Conservation (phyloP, 2,797 vertebrate genomes). For the Pantherophis alleghaniensis region DNA sequence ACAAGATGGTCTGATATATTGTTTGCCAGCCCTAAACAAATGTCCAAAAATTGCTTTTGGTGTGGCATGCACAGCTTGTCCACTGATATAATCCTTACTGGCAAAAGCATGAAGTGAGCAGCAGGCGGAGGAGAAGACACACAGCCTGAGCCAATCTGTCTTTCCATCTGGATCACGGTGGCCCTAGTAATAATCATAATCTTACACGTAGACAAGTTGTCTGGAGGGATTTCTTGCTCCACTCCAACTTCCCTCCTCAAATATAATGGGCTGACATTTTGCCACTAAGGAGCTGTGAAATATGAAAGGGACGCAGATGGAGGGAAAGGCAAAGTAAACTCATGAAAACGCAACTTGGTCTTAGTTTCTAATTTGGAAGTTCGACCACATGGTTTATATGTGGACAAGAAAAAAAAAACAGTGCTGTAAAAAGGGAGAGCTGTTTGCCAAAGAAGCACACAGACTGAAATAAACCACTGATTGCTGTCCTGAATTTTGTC, state of each 20-base stretch:
- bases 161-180: conserved; percentile 61
- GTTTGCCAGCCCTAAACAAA: conserved; percentile 32
- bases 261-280: neutral
- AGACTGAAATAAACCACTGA: neutral
- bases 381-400: neutral
- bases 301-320: conserved; percentile 34
- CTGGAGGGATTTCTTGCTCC: conserved; percentile 36
- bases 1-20: accelerated
- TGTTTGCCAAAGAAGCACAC: neutral
- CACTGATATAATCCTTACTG: conserved; percentile 46
- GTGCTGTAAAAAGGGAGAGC: neutral
- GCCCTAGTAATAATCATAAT: neutral
- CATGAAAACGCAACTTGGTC: neutral
- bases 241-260: conserved; percentile 6
- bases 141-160: conserved; percentile 36
- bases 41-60: conserved; percentile 25
- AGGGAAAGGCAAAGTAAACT: neutral
- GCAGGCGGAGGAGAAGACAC: conserved; percentile 53
- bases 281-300: neutral
- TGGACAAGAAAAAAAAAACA: neutral
- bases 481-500: neutral
- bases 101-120: conserved; percentile 56
- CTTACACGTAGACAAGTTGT: conserved; percentile 40
- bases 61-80: conserved; percentile 45
- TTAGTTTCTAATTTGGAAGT: accelerated